phyloP scores from a whole-genome alignment of 2,113 vertebrate species.

The Myanophis thanlyinensis region DNA sequence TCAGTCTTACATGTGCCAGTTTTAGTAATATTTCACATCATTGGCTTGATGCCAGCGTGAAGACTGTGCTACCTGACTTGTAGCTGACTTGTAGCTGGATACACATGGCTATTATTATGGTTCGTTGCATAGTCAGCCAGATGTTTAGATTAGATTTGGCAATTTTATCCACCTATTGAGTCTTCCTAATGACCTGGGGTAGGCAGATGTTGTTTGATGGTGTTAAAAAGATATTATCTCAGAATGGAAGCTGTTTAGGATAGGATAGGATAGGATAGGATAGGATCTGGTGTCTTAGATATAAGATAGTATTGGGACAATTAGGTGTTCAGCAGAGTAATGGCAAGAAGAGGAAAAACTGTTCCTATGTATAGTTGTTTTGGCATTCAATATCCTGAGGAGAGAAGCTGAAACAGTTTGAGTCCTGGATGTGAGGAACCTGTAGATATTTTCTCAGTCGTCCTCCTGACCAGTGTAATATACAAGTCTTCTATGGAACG shows the following conservation, averaged over 20 bases:
- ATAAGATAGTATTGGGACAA: not conserved
- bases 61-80: slow-evolving; percentile 3
- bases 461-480: not conserved
- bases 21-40: not conserved
- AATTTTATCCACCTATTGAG: not conserved
- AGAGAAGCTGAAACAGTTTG: not conserved
- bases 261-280: no score
- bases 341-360: not conserved
- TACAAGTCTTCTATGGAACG: not conserved
- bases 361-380: not conserved
- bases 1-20: no score
- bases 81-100: slow-evolving; percentile 11
- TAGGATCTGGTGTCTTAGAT: not conserved
- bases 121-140: not conserved
- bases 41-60: not conserved
- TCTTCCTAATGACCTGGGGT: not conserved
- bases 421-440: not conserved
- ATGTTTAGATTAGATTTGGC: not conserved
- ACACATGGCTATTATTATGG: not conserved
- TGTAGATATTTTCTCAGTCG: not conserved
- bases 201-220: not conserved
- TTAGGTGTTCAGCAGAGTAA: not conserved
- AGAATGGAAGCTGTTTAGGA: not conserved
- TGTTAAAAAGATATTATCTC: not conserved
- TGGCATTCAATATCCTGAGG: not conserved